Percentiles rank a stretch among this genome's conserved stretches.
Conservation (phyloP, 53 echinoderm and acorn worm genomes). For the Antedon mediterranea region DNA sequence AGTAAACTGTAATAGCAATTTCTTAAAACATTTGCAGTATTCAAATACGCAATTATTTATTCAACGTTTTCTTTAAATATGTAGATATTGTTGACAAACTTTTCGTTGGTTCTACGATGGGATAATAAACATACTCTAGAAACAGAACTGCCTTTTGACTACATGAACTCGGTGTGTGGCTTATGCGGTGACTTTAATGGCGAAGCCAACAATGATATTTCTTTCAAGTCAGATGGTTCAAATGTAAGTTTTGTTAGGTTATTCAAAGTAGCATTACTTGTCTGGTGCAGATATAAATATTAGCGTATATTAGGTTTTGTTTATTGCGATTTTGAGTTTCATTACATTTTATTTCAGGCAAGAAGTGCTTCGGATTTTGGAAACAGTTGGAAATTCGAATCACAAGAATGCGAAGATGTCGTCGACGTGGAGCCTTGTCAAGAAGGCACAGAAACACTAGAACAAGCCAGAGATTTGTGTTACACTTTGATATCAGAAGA, state of each 20-base stretch:
- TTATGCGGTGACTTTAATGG: conserved; percentile 5
- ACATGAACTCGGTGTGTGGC: background rate
- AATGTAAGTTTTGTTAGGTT: too few relatives aligned
- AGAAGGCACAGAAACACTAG: conserved; percentile 16
- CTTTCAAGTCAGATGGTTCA: too few relatives aligned
- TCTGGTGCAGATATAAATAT: too few relatives aligned
- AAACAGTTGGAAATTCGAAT: conserved; percentile 52
- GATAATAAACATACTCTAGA: background rate
- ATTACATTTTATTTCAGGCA: conserved; percentile 21
- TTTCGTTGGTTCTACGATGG: background rate
- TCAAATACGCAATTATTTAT: too few relatives aligned
- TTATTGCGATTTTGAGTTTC: background rate
- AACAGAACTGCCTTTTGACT: background rate
- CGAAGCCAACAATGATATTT: too few relatives aligned
- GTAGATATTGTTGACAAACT: background rate
- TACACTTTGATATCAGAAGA: conserved; percentile 29
- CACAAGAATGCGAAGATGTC: background rate
- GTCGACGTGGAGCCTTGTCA: conserved; percentile 30
- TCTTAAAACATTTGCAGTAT: too few relatives aligned
- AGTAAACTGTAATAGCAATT: too few relatives aligned
- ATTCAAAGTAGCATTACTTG: too few relatives aligned
- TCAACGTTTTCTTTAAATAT: too few relatives aligned
- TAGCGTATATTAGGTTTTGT: background rate
- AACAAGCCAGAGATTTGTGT: conserved; percentile 48
- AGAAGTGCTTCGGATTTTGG: conserved; percentile 39